Conservation (phyloP, 1,140 invertebrate species). For the Rhysida immarginata region DNA sequence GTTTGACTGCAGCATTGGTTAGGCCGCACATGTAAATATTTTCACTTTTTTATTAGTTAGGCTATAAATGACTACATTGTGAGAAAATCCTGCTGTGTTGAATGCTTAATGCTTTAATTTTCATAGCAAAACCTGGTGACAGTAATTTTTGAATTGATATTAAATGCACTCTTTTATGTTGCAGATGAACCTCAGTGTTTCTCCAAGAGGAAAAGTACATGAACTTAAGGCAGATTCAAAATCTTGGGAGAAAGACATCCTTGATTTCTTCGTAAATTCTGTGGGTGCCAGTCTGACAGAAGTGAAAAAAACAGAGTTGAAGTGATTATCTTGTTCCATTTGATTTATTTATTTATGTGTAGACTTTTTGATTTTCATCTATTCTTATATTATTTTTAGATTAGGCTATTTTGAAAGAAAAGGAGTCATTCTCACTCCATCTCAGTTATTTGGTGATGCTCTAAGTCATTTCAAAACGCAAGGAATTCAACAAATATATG, state of each 20-base stretch:
- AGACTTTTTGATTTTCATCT: not conserved
- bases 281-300: slow-evolving; percentile 43
- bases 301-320: slow-evolving; percentile 45
- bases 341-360: not conserved
- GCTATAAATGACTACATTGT: too few relatives aligned
- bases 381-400: slow-evolving; percentile 16
- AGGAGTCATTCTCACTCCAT: slow-evolving; percentile 18
- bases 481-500: slow-evolving; percentile 31
- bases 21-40: too few relatives aligned
- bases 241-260: slow-evolving; percentile 28
- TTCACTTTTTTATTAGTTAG: too few relatives aligned
- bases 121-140: too few relatives aligned
- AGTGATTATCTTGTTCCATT: slow-evolving; percentile 27
- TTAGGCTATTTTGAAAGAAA: slow-evolving; percentile 28
- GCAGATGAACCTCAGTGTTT: slow-evolving; percentile 42
- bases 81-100: too few relatives aligned
- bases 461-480: slow-evolving; percentile 29
- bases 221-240: slow-evolving; percentile 22
- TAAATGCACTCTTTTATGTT: slow-evolving; percentile 3
- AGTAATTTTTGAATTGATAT: too few relatives aligned
- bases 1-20: too few relatives aligned
- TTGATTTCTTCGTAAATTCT: slow-evolving; percentile 43
- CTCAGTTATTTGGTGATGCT: slow-evolving; percentile 22
- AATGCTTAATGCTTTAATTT: too few relatives aligned
- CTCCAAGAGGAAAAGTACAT: slow-evolving; percentile 39